phyloP scores from a whole-genome alignment of 2,113 vertebrate species.

The Hystrix cristata region DNA sequence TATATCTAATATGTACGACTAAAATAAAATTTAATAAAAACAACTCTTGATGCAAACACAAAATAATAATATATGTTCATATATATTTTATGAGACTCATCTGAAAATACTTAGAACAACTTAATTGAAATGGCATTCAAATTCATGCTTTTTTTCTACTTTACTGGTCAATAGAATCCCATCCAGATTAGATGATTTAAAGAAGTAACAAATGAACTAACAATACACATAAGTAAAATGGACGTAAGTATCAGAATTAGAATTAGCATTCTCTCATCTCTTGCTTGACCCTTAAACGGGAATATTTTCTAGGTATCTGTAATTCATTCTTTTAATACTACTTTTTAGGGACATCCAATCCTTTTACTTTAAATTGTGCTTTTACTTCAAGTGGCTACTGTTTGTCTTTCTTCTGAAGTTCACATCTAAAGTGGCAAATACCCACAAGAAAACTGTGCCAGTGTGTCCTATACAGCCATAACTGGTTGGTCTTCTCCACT shows the following conservation, averaged over 20 bases:
- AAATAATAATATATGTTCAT: constrained; percentile 2
- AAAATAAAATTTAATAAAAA: background rate
- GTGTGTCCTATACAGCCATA: background rate
- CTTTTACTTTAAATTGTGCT: constrained; percentile 30
- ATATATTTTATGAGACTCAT: background rate
- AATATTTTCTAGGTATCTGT: background rate
- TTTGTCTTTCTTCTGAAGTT: background rate
- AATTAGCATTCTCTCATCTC: background rate
- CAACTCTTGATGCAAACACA: background rate
- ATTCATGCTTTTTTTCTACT: background rate
- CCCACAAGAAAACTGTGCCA: background rate
- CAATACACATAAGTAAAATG: background rate
- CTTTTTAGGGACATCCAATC: background rate
- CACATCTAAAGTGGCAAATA: background rate
- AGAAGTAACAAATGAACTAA: background rate
- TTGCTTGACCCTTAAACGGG: background rate
- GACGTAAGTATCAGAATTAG: background rate
- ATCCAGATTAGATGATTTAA: background rate
- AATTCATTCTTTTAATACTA: background rate
- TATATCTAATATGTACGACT: no score
- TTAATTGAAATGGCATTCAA: background rate
- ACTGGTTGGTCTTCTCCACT: background rate
- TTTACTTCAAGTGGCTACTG: background rate
- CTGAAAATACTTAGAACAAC: constrained; percentile 34
- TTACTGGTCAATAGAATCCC: background rate